phyloP scores from a whole-genome alignment of 2,113 vertebrate genomes.

The Plectropomus leopardus region DNA sequence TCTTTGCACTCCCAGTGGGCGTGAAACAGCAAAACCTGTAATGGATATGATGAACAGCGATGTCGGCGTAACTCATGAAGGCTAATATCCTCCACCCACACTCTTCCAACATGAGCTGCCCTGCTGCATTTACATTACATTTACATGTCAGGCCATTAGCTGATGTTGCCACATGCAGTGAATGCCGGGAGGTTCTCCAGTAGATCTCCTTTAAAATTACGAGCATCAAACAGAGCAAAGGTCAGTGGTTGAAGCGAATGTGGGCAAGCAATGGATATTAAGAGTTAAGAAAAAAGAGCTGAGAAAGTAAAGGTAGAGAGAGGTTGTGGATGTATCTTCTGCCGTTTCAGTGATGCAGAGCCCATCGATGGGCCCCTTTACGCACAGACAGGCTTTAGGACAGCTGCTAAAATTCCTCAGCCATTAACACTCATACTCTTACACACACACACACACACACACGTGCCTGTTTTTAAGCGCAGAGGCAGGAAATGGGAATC shows the following conservation, averaged over 20 bases:
- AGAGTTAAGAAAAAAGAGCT: constrained; percentile 11
- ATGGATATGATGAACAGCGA: constrained; percentile 70
- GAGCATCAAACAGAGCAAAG: neutral
- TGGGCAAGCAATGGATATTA: neutral
- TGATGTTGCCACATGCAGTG: constrained; percentile 31
- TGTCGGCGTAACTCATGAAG: constrained; percentile 19
- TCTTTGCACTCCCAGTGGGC: constrained; percentile 45
- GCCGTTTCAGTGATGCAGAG: constrained; percentile 58
- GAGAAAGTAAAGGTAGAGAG: constrained; percentile 3
- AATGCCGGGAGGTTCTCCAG: constrained; percentile 12
- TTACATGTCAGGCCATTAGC: constrained; percentile 53
- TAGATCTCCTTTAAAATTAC: constrained; percentile 9
- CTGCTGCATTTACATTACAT: constrained; percentile 56
- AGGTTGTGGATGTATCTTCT: constrained; percentile 23
- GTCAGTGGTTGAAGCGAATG: neutral
- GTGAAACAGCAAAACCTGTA: constrained; percentile 53
- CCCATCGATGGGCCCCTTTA: constrained; percentile 75
- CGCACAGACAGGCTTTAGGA: constrained; percentile 74
- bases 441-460: constrained; percentile 61
- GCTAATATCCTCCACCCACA: constrained; percentile 28
- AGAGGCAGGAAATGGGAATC: constrained; percentile 83
- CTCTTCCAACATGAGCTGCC: constrained; percentile 14
- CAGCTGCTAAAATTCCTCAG: constrained; percentile 84
- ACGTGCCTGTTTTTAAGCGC: constrained; percentile 68
- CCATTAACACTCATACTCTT: constrained; percentile 66